A percentile compares a stretch with the other conserved stretches of the same genome.
phyloP scores from a whole-genome alignment of 2,888 invertebrate genomes.

The Bellardia bayeri region DNA sequence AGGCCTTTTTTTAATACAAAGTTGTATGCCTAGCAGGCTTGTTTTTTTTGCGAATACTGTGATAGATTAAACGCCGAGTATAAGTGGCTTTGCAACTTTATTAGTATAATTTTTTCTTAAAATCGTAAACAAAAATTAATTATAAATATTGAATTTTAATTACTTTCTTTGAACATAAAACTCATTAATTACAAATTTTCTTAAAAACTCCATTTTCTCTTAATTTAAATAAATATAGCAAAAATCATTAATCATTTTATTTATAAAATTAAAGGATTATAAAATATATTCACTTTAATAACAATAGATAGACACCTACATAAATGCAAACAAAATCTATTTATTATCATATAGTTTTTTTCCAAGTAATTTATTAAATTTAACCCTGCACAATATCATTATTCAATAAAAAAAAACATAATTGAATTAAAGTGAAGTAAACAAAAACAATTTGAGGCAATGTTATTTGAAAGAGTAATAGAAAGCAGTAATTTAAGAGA shows the following conservation, averaged over 20 bases:
- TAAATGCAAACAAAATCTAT: neutral
- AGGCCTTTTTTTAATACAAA: no score
- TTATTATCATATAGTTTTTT: neutral
- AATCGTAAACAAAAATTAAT: no score
- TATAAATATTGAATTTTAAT: no score
- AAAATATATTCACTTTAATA: neutral
- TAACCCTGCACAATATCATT: neutral
- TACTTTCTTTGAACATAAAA: no score
- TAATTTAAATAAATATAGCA: neutral
- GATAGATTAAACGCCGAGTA: no score
- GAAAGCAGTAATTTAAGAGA: constrained; percentile 27
- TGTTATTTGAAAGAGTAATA: neutral
- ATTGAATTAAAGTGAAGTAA: constrained; percentile 1
- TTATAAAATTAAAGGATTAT: constrained; percentile 25
- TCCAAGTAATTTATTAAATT: constrained; percentile 16
- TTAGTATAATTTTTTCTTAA: no score
- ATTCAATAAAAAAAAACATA: constrained; percentile 2
- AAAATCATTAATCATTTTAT: constrained; percentile 30
- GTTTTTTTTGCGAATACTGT: no score
- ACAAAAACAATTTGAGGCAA: neutral
- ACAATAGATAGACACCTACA: neutral
- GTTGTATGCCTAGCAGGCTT: no score
- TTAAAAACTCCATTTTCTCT: neutral
- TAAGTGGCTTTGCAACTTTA: no score
- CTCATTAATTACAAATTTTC: no score